Percentiles rank a stretch among this genome's conserved stretches.
Conservation (phyloP, 2,888 invertebrate genomes). For the Ferdinandea cuprea region DNA sequence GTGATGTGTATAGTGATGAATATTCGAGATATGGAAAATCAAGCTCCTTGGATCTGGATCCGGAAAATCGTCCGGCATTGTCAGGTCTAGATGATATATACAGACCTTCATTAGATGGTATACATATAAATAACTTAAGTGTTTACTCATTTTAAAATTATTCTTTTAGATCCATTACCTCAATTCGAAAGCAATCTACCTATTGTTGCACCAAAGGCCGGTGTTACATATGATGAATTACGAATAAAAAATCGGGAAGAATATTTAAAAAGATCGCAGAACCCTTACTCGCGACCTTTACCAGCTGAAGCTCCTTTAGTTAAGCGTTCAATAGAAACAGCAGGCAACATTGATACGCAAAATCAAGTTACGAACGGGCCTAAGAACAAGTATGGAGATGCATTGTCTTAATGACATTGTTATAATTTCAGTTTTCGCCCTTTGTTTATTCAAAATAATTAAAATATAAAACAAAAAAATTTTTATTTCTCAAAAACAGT, state of each 20-base stretch:
- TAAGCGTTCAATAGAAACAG: conserved; percentile 35
- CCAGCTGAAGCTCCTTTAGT: conserved; percentile 77
- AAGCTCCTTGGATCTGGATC: conserved; percentile 86
- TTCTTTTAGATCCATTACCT: conserved; percentile 68
- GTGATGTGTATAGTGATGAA: conserved; percentile 80
- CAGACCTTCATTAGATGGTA: conserved; percentile 85
- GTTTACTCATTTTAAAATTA: no score
- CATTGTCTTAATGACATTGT: conserved; percentile 79
- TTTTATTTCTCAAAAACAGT: no score
- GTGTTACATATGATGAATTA: conserved; percentile 89
- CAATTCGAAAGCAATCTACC: conserved; percentile 83
- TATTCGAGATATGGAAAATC: conserved; percentile 75
- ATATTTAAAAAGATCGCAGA: conserved; percentile 82
- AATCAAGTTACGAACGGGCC: conserved; percentile 35
- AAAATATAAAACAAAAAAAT: conserved; percentile 3
- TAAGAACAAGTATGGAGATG: conserved; percentile 82
- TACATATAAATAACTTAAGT: conserved; percentile 41
- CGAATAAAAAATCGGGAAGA: conserved; percentile 88
- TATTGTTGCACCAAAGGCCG: conserved; percentile 82
- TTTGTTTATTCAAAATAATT: conserved; percentile 8
- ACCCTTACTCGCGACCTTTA: conserved; percentile 77
- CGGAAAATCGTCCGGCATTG: conserved; percentile 85
- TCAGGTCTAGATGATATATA: conserved; percentile 86
- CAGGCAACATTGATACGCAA: neutral
- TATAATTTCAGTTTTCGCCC: neutral